phyloP scores from a whole-genome alignment of 2,797 vertebrate species.

The Falco cherrug region DNA sequence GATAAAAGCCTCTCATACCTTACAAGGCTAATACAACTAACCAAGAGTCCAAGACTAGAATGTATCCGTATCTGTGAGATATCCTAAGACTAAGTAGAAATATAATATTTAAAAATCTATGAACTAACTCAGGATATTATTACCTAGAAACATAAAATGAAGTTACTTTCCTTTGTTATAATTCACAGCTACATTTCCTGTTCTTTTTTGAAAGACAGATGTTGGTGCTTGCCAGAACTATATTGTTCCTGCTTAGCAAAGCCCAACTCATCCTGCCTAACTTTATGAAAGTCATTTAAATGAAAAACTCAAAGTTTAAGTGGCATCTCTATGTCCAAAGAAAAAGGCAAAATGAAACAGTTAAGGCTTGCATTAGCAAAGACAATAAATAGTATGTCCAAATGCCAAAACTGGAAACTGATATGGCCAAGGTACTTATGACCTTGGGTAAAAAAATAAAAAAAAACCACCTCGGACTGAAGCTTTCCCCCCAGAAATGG shows the following conservation, averaged over 20 bases:
- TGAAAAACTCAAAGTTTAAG: not conserved
- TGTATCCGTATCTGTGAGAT: not conserved
- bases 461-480: not conserved
- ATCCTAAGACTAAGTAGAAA: not conserved
- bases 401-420: not conserved
- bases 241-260: slow-evolving; percentile 79
- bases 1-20: not conserved
- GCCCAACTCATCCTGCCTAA: slow-evolving; percentile 79
- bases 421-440: not conserved
- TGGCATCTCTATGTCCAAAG: not conserved
- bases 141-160: not conserved
- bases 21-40: not conserved
- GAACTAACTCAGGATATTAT: not conserved
- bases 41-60: not conserved
- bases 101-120: not conserved
- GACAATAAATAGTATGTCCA: not conserved
- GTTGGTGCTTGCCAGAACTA: slow-evolving; percentile 80
- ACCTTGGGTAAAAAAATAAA: not conserved
- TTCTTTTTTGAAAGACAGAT: slow-evolving; percentile 80
- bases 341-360: not conserved
- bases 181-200: slow-evolving; percentile 80
- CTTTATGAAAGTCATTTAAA: slow-evolving; percentile 82
- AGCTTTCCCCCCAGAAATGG: not conserved
- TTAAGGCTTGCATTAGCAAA: not conserved
- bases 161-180: slow-evolving; percentile 80